Evolutionary conservation across 2,797 vertebrate genomes (phyloP).

Genomic region (Coendou prehensilis): DNA sequence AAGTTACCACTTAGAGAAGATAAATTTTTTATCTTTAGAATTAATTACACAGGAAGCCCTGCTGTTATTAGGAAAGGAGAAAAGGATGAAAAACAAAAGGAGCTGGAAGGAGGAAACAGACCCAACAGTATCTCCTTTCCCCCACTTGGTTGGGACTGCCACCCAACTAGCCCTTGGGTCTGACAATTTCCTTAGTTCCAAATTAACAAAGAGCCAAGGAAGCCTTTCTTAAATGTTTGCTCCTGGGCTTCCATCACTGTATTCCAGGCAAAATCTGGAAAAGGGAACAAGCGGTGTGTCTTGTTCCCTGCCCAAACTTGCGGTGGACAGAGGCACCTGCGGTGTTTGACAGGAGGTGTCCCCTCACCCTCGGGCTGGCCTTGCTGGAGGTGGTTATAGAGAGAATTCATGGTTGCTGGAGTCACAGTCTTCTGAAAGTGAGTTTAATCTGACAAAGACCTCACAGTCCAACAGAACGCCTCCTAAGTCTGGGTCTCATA

Average conservation of each 20-base stretch:
- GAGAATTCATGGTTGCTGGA: neutral
- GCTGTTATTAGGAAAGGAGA: neutral
- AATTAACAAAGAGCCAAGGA: neutral
- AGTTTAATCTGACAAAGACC: no score
- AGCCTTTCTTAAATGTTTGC: neutral
- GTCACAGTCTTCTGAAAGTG: neutral
- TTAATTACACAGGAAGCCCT: neutral
- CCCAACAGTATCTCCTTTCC: fast-evolving
- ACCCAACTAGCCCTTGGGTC: fast-evolving
- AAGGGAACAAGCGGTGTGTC: neutral
- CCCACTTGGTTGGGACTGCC: neutral
- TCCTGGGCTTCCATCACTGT: neutral
- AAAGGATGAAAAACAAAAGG: neutral
- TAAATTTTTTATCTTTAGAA: neutral
- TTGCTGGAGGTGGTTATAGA: neutral
- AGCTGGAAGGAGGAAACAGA: neutral
- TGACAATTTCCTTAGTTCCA: neutral
- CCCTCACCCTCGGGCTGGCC: fast-evolving
- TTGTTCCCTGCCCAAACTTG: neutral
- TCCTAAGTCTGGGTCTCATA: neutral
- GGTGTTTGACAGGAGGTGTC: fast-evolving
- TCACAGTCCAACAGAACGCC: fast-evolving
- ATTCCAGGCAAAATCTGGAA: neutral
- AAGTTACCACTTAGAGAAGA: neutral
- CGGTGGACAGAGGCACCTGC: fast-evolving